A percentile compares a stretch with the other conserved stretches of the same genome.
Evolutionary conservation across 2,797 vertebrate species (phyloP).

Genomic region (Pangasius krempfi): DNA sequence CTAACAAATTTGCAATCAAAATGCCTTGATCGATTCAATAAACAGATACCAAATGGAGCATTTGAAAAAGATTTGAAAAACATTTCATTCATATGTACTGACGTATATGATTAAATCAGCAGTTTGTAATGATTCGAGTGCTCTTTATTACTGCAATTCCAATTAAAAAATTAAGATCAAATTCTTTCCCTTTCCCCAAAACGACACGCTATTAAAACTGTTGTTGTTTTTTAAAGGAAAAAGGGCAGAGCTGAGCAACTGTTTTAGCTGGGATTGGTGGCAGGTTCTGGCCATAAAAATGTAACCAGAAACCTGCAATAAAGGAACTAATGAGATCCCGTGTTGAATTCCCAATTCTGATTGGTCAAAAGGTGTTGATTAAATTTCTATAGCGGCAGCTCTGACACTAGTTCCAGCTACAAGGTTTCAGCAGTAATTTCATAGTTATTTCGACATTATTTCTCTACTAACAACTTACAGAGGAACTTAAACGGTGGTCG

Average conservation of each 20-base stretch:
- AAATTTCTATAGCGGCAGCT: background rate
- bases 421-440: background rate
- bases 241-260: background rate
- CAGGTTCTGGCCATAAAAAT: background rate
- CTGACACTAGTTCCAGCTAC: background rate
- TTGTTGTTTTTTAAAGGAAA: background rate
- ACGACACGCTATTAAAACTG: background rate
- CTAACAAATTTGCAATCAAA: background rate
- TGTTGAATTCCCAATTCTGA: background rate
- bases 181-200: background rate
- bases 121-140: background rate
- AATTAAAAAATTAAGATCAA: background rate
- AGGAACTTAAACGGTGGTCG: background rate
- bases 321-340: background rate
- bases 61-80: background rate
- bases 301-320: background rate
- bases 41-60: background rate
- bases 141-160: background rate
- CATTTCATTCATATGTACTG: background rate
- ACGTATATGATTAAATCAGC: background rate
- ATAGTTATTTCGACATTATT: background rate
- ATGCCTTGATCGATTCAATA: background rate
- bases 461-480: background rate
- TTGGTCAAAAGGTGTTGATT: background rate
- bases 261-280: background rate